A percentile compares a stretch with the other conserved stretches of the same genome.
These are phyloP conservation scores for Nannobrachium achirus DNA, from an alignment of 2,113 vertebrate species.

Conservation along the genomic window DNA sequence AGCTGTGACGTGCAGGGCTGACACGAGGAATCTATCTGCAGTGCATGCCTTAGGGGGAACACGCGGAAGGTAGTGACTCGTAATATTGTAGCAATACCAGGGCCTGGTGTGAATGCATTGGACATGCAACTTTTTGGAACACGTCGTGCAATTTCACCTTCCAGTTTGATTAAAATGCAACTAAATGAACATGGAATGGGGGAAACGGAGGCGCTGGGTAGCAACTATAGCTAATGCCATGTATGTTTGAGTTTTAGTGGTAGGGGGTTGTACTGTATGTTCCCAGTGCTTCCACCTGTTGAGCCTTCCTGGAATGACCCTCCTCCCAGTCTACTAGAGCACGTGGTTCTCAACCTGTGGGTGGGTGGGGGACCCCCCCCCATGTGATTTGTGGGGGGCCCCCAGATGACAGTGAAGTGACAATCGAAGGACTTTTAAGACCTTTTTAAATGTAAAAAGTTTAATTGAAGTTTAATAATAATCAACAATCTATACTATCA, in stretches of 20 bases:
- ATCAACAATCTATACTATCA: too few species aligned
- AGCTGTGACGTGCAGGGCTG: conserved; percentile 14
- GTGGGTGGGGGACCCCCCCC: too few species aligned
- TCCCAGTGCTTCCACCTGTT: conserved; percentile 50
- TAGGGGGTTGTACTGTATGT: conserved; percentile 15
- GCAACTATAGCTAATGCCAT: conserved; percentile 11
- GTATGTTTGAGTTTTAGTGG: conserved; percentile 34
- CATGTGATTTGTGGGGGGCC: too few species aligned
- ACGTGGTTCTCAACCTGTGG: too few species aligned
- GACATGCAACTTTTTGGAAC: too few species aligned
- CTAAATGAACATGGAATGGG: conserved; percentile 1
- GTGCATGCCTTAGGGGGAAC: neutral
- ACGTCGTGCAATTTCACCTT: too few species aligned
- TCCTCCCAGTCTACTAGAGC: neutral
- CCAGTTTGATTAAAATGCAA: too few species aligned
- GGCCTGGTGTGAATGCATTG: too few species aligned
- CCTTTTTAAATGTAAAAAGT: too few species aligned
- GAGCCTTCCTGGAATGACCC: conserved; percentile 26
- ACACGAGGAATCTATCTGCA: conserved; percentile 28
- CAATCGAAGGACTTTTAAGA: too few species aligned
- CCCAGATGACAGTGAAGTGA: too few species aligned
- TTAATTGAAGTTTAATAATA: too few species aligned
- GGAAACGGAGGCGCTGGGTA: neutral
- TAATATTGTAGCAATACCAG: neutral
- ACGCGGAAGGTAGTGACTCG: neutral